phyloP scores from a whole-genome alignment of 1,140 invertebrate species.

The Drosophila equinoxialis region DNA sequence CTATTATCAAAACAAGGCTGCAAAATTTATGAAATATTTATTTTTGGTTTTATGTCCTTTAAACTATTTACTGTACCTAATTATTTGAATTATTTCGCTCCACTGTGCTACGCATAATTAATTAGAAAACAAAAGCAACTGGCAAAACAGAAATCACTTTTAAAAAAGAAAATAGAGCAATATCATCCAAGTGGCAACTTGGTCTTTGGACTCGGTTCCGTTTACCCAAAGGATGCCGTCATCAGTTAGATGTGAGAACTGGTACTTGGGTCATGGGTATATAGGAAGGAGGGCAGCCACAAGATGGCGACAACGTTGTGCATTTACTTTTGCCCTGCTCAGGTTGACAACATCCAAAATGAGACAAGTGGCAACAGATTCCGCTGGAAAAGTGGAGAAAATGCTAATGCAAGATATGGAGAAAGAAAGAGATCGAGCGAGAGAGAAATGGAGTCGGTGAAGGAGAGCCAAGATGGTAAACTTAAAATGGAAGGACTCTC shows the following conservation, averaged over 20 bases:
- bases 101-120: constrained; percentile 56
- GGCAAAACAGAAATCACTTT: constrained; percentile 41
- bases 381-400: constrained; percentile 25
- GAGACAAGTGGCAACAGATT: constrained; percentile 67
- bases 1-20: too few relatives aligned
- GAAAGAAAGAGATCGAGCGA: not conserved
- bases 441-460: not conserved
- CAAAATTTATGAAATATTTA: too few relatives aligned
- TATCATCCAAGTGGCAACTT: constrained; percentile 50
- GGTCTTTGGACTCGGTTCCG: constrained; percentile 14
- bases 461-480: constrained; percentile 16
- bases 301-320: constrained; percentile 49
- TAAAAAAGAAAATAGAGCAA: constrained; percentile 42
- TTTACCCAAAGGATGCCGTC: not conserved
- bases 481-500: constrained; percentile 6
- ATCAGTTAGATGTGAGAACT: constrained; percentile 4
- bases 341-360: constrained; percentile 61
- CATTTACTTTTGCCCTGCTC: constrained; percentile 45
- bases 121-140: constrained; percentile 60
- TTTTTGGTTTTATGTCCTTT: too few relatives aligned
- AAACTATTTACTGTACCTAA: not conserved
- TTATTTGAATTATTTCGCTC: not conserved
- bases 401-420: constrained; percentile 57
- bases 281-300: constrained; percentile 11
- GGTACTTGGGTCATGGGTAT: constrained; percentile 12